Evolutionary conservation across 2,113 vertebrate genomes (phyloP).

Genomic region (Cardinalis cardinalis): DNA sequence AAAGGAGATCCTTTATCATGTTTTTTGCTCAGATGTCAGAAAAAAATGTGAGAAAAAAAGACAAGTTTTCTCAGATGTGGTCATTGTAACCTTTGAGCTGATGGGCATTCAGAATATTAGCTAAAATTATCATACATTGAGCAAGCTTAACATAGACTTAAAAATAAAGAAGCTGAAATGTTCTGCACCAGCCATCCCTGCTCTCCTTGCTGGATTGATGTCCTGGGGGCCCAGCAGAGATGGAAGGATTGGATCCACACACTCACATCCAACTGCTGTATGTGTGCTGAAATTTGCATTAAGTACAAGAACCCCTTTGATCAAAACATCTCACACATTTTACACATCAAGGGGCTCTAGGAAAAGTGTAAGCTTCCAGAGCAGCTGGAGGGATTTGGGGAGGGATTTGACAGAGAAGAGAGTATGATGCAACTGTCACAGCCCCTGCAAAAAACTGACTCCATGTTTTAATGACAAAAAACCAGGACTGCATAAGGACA

Average conservation of each 20-base stretch:
- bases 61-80: neutral
- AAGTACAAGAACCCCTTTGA: slow-evolving; percentile 49
- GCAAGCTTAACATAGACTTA: neutral
- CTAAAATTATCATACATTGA: neutral
- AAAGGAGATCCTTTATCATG: neutral
- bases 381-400: slow-evolving; percentile 13
- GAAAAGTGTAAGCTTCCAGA: slow-evolving; percentile 8
- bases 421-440: neutral
- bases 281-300: slow-evolving; percentile 29
- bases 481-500: neutral
- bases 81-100: neutral
- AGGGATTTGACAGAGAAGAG: slow-evolving; percentile 9
- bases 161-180: neutral
- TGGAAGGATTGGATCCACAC: neutral
- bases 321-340: slow-evolving; percentile 4
- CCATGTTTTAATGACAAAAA: neutral
- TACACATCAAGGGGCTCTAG: slow-evolving; percentile 38
- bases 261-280: neutral
- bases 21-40: neutral
- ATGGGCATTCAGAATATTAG: neutral
- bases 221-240: neutral
- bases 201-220: neutral
- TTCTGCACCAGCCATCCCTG: neutral
- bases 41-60: neutral
- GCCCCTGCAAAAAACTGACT: neutral